Base-by-base conservation (phyloP, 2,797 vertebrate species). In the Cyclura pinguis region DNA sequence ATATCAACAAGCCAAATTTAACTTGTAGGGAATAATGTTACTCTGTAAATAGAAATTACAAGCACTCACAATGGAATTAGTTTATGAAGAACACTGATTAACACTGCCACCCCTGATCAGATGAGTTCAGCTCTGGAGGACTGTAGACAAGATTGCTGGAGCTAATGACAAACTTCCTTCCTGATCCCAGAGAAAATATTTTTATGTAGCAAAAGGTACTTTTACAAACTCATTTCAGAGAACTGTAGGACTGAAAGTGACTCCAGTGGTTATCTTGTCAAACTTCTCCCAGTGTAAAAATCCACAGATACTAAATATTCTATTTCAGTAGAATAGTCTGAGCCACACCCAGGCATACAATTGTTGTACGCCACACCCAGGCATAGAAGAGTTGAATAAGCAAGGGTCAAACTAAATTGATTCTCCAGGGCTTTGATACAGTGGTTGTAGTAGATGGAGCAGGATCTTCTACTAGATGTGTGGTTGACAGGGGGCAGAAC, bases 1-100 rank as follows among this genome's bases (percentile, higher is more conserved):
- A 96, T 96, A 95, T 93, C 94, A 96, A 95, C 97, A 97, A 96
- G 90, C 86, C 80, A 92, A 93, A 96, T 97, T 95, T 96, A 95
- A 95, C 94, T 96, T 96, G 96, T 95, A 95, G 84, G 83, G 93
- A 96, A 95, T 91, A 92, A 92, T 89, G 93, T 92, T 94, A 95
- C 92, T 88, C 94, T 96, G 89, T 91, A 96, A 96, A 97, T 52
- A 97, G 94, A 96, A 97, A 94, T 92, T 95, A 92, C 88, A 94
- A 95, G 93, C 87, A 93, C 89, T 96, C 84, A 80, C 94, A 93
- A 94, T 90, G 89, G 94, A 95, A 96, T 92, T 94, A 91, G 89
- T 96, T 95, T 95, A 86, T 2, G 0, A 80, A 20, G 82, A 90
- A 93, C 92, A 80, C 83, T 85, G 84, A 92, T 96, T 96, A 96